phyloP scores from a whole-genome alignment of 2,797 vertebrate species.

The Silurus aristotelis region DNA sequence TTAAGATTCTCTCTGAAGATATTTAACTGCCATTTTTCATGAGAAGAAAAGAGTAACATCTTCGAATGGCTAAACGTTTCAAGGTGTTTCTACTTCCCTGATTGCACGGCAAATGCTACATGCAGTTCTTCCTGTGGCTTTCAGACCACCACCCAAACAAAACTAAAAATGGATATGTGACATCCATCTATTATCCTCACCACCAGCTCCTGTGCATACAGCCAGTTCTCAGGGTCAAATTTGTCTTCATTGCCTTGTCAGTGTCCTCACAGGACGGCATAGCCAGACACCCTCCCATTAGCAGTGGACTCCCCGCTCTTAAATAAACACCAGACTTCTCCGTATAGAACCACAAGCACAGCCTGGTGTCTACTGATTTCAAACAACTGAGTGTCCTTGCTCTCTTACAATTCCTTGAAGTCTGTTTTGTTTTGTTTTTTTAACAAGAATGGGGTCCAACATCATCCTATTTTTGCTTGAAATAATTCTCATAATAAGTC shows the following conservation, averaged over 20 bases:
- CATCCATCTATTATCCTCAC: slow-evolving; percentile 59
- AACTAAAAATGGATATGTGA: slow-evolving; percentile 42
- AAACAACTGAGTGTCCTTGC: slow-evolving; percentile 49
- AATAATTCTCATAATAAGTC: neutral
- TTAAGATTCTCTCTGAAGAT: neutral
- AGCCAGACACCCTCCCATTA: slow-evolving; percentile 39
- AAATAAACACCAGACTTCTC: slow-evolving; percentile 61
- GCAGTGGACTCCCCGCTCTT: slow-evolving; percentile 46
- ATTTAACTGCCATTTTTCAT: neutral
- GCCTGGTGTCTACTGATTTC: slow-evolving; percentile 62
- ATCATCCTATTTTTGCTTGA: neutral
- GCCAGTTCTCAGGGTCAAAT: slow-evolving; percentile 59
- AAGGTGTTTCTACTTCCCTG: slow-evolving; percentile 68
- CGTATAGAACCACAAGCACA: slow-evolving; percentile 49
- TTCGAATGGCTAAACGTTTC: neutral
- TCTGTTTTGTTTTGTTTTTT: slow-evolving; percentile 4
- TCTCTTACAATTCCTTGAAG: neutral
- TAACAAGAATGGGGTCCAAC: slow-evolving; percentile 11
- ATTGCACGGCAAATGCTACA: slow-evolving; percentile 58
- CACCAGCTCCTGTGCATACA: slow-evolving; percentile 64
- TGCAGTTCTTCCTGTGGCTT: neutral
- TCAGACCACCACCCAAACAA: slow-evolving; percentile 49
- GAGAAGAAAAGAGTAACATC: slow-evolving; percentile 38
- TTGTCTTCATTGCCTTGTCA: slow-evolving; percentile 60
- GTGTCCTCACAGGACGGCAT: slow-evolving; percentile 38